Evolutionary conservation across 2,113 vertebrate species (phyloP).

Genomic region (Percopsis transmontana): DNA sequence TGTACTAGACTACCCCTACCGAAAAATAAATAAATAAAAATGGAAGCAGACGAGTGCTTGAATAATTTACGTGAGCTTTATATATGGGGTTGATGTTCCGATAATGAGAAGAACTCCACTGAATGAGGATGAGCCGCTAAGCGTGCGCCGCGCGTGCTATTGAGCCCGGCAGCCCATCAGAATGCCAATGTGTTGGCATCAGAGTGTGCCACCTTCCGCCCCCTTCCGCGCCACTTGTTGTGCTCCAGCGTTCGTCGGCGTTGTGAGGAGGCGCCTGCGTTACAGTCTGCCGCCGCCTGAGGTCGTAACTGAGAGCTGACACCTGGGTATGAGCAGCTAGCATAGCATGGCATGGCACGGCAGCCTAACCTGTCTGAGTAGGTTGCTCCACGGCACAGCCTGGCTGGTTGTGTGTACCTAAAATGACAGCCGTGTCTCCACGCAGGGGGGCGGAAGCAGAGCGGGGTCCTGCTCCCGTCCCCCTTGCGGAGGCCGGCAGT

Average conservation of each 20-base stretch:
- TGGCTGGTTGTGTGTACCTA: too few relatives aligned
- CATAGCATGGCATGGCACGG: too few relatives aligned
- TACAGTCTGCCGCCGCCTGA: too few relatives aligned
- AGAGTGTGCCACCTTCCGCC: too few relatives aligned
- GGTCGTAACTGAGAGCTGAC: too few relatives aligned
- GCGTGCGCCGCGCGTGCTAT: slow-evolving; percentile 35
- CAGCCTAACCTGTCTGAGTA: too few relatives aligned
- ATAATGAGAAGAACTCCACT: slow-evolving; percentile 47
- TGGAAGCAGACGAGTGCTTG: slow-evolving; percentile 50
- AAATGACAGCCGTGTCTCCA: not conserved
- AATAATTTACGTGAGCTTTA: slow-evolving; percentile 55
- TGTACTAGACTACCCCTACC: slow-evolving; percentile 24
- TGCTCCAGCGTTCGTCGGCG: too few relatives aligned
- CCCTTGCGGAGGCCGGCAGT: slow-evolving; percentile 41
- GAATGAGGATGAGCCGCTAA: slow-evolving; percentile 55
- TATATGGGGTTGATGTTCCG: slow-evolving; percentile 48
- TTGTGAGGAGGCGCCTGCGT: too few relatives aligned
- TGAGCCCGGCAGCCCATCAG: not conserved
- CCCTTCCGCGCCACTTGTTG: too few relatives aligned
- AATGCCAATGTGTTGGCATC: too few relatives aligned
- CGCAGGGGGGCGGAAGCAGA: slow-evolving; percentile 57
- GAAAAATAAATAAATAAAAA: slow-evolving; percentile 41
- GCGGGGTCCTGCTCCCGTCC: slow-evolving; percentile 34
- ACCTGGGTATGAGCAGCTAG: too few relatives aligned
- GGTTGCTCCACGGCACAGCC: too few relatives aligned